Evolutionary conservation across 2,888 invertebrate species (phyloP).

Genomic region (Thymelicus acteon): DNA sequence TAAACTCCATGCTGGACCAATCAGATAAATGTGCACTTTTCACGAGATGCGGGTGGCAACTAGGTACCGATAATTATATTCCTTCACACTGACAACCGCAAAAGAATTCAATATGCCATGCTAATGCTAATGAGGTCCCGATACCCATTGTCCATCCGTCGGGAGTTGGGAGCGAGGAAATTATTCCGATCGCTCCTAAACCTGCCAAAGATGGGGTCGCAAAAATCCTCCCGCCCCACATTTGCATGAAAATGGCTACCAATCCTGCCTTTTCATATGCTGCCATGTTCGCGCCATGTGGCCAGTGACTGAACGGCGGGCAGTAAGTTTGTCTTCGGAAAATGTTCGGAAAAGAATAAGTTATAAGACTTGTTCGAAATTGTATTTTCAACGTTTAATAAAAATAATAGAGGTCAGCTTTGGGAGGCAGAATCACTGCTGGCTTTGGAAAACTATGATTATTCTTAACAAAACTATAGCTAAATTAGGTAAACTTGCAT

Average conservation of each 20-base stretch:
- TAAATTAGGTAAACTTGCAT: too few species aligned
- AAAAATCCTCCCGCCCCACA: slow-evolving; percentile 58
- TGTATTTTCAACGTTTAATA: too few species aligned
- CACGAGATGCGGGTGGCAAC: background rate
- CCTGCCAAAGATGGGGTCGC: slow-evolving; percentile 49
- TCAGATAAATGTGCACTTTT: background rate
- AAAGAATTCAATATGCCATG: slow-evolving; percentile 34
- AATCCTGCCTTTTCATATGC: background rate
- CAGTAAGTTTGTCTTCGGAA: slow-evolving; percentile 35
- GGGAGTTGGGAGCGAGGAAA: slow-evolving; percentile 46
- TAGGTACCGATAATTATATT: slow-evolving; percentile 21
- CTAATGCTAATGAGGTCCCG: slow-evolving; percentile 37
- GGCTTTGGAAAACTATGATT: too few species aligned
- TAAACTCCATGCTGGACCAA: too few species aligned
- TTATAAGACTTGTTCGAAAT: background rate
- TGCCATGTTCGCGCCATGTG: slow-evolving; percentile 39
- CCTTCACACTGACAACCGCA: slow-evolving; percentile 7
- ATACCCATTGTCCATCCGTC: slow-evolving; percentile 25
- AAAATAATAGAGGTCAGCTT: too few species aligned
- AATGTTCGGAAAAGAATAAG: slow-evolving; percentile 1
- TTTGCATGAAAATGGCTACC: slow-evolving; percentile 68
- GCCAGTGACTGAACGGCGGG: slow-evolving; percentile 29
- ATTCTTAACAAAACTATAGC: too few species aligned
- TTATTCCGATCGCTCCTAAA: slow-evolving; percentile 49
- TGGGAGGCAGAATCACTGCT: too few species aligned